Base-by-base conservation (phyloP, 2,888 invertebrate species). In the Apamea monoglypha region DNA sequence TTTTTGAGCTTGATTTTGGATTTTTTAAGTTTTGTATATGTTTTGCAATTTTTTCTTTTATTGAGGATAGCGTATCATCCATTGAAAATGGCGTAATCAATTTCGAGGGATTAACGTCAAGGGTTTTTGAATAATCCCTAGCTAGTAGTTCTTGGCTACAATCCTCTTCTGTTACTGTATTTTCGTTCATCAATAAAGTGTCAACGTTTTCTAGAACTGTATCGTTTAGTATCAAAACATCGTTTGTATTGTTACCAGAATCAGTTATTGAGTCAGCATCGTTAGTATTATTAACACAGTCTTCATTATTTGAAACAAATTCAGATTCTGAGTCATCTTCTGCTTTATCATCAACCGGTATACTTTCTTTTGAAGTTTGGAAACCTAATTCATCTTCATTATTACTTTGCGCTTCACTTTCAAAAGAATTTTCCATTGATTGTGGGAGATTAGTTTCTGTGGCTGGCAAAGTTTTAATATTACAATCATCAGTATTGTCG, bases 1-100 rank as follows among this genome's bases (percentile, higher is more conserved):
- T 73, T 75, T 73, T 81, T 5, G 80, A n/a, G 8, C 29, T 53
- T 2, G n/a, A 47, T 74, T 82, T 79, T 12, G 88, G 74, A 40
- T 81, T 88, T 77, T 90, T 92, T 10, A 94, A 72, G 29, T 89
- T 88, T 73, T 93, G 90, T n/a, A 94, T 78, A 67, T 84, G 91
- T 69, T 87, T 91, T 44, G 87, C 78, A 36, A 93, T 83, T 73
- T 91, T 92, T 68, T 92, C 88, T 86, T 87, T 92, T 0, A 94
- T 79, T 40, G 86, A 81, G 29, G 88, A 83, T 36, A 93, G 72
- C 0, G 81, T 81, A 80, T 90, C 82, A 76, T 83, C 88, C 25
- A 90, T 44, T 40, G 74, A 59, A 63, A 74, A 14, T 53, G 78
- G 76, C n/a, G 78, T 78, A 50, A 81, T 32, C 4, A 71, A 21